Conservation (phyloP, 2,797 vertebrate species). For the Eospalax fontanierii region DNA sequence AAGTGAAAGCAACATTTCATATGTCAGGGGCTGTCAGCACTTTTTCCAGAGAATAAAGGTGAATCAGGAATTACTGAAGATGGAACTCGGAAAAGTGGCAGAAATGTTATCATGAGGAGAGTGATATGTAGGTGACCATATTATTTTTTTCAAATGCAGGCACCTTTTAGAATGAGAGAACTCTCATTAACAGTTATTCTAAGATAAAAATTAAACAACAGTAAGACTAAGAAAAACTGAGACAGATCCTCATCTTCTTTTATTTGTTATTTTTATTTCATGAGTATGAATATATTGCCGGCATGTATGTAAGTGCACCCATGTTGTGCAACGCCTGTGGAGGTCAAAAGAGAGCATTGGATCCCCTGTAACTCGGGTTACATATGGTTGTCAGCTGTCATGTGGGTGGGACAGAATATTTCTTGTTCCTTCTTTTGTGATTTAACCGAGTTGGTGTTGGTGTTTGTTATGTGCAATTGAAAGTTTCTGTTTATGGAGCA, state of each 20-base stretch:
- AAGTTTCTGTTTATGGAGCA: neutral
- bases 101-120: neutral
- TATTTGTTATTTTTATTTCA: too few relatives aligned
- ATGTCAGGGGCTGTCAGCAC: neutral
- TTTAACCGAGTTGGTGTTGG: neutral
- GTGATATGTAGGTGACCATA: neutral
- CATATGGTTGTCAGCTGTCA: too few relatives aligned
- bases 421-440: neutral
- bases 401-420: neutral
- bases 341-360: too few relatives aligned
- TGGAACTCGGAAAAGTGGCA: neutral
- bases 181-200: neutral
- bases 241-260: neutral
- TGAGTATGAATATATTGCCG: too few relatives aligned
- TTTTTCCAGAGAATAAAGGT: neutral
- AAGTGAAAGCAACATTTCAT: too few relatives aligned
- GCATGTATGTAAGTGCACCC: too few relatives aligned
- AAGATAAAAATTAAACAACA: neutral
- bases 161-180: conserved; percentile 1
- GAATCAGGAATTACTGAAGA: neutral
- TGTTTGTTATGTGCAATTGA: neutral
- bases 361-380: too few relatives aligned
- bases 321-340: too few relatives aligned
- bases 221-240: neutral
- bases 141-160: neutral